Percentiles rank a stretch among this genome's conserved stretches.
These are phyloP conservation scores for Arvicanthis niloticus DNA, from an alignment of 2,113 vertebrate species.

Conservation along the genomic window DNA sequence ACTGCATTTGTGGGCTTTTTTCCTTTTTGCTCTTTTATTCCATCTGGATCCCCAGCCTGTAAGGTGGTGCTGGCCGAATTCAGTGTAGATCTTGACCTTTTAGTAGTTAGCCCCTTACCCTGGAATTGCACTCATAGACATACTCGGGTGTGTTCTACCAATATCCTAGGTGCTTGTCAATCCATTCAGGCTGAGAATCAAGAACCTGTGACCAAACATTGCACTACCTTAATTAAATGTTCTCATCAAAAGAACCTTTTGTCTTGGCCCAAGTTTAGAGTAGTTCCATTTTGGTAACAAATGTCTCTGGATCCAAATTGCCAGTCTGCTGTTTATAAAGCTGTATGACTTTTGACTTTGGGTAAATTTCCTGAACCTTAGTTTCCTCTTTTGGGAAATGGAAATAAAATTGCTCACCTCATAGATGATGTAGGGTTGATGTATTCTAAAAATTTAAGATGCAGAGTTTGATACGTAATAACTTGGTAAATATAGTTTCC, in stretches of 20 bases:
- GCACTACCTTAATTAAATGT: not conserved
- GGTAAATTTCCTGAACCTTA: conserved; percentile 29
- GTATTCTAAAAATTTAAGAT: conserved; percentile 43
- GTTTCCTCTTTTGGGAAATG: conserved; percentile 58
- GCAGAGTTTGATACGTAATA: conserved; percentile 7
- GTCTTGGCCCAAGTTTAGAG: conserved; percentile 5
- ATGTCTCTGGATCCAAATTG: conserved; percentile 19
- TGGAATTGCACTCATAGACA: not conserved
- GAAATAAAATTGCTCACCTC: conserved; percentile 11
- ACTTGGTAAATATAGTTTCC: conserved; percentile 62
- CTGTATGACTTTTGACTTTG: not conserved
- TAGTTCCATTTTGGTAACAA: not conserved
- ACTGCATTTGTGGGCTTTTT: not conserved
- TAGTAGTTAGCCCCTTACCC: too few relatives aligned
- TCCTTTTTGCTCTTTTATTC: not conserved
- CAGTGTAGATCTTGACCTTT: not conserved
- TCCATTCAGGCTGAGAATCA: not conserved
- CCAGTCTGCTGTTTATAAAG: conserved; percentile 20
- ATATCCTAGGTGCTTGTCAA: not conserved
- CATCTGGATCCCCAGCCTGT: not conserved
- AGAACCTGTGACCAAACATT: not conserved
- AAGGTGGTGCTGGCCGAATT: not conserved
- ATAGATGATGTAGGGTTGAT: conserved; percentile 9
- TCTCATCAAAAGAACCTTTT: not conserved
- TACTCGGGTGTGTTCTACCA: not conserved